phyloP scores from a whole-genome alignment of 2,797 vertebrate species.

The Dallia pectoralis region DNA sequence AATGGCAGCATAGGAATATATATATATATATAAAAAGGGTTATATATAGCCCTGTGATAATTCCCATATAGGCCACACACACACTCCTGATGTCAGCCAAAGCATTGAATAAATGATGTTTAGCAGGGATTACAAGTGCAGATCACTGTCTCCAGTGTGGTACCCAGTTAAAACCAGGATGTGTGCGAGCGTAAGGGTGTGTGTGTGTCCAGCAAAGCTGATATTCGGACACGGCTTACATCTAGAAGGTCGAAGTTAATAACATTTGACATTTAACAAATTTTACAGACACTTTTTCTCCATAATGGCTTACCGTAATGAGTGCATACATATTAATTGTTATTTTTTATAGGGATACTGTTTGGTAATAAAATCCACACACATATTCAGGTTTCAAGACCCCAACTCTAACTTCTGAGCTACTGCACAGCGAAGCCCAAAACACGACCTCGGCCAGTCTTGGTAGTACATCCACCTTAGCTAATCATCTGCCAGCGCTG shows the following conservation, averaged over 20 bases:
- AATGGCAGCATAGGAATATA: constrained; percentile 6
- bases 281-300: no score
- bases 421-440: background rate
- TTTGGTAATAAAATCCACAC: no score
- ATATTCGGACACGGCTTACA: background rate
- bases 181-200: constrained; percentile 21
- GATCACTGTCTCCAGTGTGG: constrained; percentile 42
- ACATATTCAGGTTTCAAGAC: no score
- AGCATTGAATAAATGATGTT: constrained; percentile 74
- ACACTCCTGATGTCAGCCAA: constrained; percentile 55
- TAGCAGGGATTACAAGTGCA: constrained; percentile 59
- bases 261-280: no score
- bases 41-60: constrained; percentile 66
- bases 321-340: no score
- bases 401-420: no score
- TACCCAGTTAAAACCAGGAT: constrained; percentile 29
- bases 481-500: constrained; percentile 58
- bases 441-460: background rate
- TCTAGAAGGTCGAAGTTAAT: background rate
- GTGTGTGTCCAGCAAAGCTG: constrained; percentile 23
- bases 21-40: no score
- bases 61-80: constrained; percentile 51
- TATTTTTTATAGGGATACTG: no score
- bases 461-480: constrained; percentile 50
- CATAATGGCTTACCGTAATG: no score